phyloP scores from a whole-genome alignment of 2,888 invertebrate species.

The Luperina testacea region DNA sequence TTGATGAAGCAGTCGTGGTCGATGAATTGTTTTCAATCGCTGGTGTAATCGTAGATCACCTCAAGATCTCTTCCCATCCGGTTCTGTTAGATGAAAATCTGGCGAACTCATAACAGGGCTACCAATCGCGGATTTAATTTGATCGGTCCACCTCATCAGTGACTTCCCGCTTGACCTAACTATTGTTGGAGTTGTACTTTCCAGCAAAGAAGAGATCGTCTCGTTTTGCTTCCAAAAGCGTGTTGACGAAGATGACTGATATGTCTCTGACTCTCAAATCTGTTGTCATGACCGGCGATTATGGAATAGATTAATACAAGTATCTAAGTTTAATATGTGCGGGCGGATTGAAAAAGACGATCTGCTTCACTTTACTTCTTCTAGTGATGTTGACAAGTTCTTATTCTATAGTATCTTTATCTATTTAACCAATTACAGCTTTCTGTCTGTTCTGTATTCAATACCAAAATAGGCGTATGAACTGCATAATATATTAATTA shows the following conservation, averaged over 20 bases:
- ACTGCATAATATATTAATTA: slow-evolving; percentile 39
- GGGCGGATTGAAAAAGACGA: too few relatives aligned
- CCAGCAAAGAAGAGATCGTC: neutral
- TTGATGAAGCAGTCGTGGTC: neutral
- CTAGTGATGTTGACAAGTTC: neutral
- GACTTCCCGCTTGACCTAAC: neutral
- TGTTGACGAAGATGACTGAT: neutral
- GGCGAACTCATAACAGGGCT: neutral
- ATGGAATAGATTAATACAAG: neutral
- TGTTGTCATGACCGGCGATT: neutral
- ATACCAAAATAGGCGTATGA: slow-evolving; percentile 13
- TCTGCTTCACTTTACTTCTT: neutral
- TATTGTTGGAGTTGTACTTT: neutral
- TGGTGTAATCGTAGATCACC: neutral
- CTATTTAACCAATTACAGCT: neutral
- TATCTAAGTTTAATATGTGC: neutral
- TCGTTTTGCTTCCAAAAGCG: neutral
- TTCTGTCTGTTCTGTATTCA: neutral
- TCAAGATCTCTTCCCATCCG: neutral
- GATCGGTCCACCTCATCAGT: neutral
- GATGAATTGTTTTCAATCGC: neutral
- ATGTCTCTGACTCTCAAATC: neutral
- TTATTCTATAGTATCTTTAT: neutral
- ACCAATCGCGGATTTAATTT: neutral
- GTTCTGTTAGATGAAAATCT: neutral